Evolutionary conservation across 2,888 invertebrate species (phyloP), one percentile per base, ranked within the genome.

Genomic region (Melinopterus prodromus): DNA sequence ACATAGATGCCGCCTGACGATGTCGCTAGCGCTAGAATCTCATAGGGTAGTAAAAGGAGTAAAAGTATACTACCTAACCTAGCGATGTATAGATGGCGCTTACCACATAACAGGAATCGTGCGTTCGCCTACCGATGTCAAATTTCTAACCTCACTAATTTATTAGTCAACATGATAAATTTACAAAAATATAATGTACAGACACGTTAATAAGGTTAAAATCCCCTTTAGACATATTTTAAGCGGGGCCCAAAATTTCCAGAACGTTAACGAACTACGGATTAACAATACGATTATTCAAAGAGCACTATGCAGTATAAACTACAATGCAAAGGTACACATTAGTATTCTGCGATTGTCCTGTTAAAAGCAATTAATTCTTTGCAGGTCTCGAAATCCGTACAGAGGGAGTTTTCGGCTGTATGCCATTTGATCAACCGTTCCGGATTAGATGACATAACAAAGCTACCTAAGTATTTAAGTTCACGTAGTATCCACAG

Each of bases 381-480:
- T 16, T 69, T 76, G 0, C 69, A 80, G 80, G 16, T 36, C 16
- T 36, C 76, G 9, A 80, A 71, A 69, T 12, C 35, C 14, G 69
- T 81, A 26, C 88, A 90, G 84, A 90, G 87, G 77, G 93, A 94
- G 88, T 92, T 91, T 83, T 90, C 90, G 84, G 92, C 92, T 71
- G 91, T 92, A n/a, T 90, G 90, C 85, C 87, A 90, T 0, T 84
- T 93, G 79, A 83, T 93, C 26, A 88, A 88, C 71, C 89, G 93
- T 79, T 93, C 93, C 6, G 91, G 91, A 80, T 85, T 92, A 35
- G 88, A 90, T 0, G 85, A 87, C 80, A 80, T 90, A 9, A 86
- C 86, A 80, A 84, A 88, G 71, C 80, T 90, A 38, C 84, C 84
- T 9, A 82, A 78, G 35, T 84, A 84, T 82, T 81, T 87, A 80